Percentiles rank a stretch among this genome's conserved stretches.
phyloP scores from a whole-genome alignment of 2,113 vertebrate species.

The Gymnarchus niloticus region DNA sequence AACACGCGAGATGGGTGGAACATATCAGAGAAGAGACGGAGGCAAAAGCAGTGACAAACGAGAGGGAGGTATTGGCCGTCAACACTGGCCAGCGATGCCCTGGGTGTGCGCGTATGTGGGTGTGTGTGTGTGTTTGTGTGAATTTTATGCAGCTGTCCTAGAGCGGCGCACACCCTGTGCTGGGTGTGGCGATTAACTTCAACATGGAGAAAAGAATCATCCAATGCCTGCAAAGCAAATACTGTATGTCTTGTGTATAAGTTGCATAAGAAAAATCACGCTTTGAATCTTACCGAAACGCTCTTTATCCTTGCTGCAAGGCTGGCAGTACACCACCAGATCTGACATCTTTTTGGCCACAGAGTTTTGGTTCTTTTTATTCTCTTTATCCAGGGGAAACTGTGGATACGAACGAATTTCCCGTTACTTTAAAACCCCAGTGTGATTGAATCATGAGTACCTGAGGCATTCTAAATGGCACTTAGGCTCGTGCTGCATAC shows the following conservation, averaged over 20 bases:
- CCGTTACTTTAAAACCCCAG: conserved; percentile 20
- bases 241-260: too few relatives aligned
- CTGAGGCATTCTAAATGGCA: background rate
- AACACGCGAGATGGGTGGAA: background rate
- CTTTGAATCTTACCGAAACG: conserved; percentile 73
- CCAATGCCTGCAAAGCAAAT: too few relatives aligned
- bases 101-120: background rate
- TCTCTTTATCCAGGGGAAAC: conserved; percentile 72
- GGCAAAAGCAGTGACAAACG: too few relatives aligned
- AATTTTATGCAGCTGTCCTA: too few relatives aligned
- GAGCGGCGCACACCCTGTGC: background rate
- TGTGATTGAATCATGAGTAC: background rate
- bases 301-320: conserved; percentile 91
- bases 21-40: too few relatives aligned
- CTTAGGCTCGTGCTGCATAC: too few relatives aligned
- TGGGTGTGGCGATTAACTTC: background rate
- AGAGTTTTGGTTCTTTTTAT: conserved; percentile 77
- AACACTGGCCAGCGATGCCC: background rate
- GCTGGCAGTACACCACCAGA: conserved; percentile 91
- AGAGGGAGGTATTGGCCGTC: background rate
- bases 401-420: conserved; percentile 43
- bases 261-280: too few relatives aligned
- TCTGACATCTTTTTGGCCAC: conserved; percentile 94
- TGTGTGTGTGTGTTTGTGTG: background rate
- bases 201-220: too few relatives aligned